Evolutionary conservation across 2,797 vertebrate genomes (phyloP).

Genomic region (Oophaga sylvatica): DNA sequence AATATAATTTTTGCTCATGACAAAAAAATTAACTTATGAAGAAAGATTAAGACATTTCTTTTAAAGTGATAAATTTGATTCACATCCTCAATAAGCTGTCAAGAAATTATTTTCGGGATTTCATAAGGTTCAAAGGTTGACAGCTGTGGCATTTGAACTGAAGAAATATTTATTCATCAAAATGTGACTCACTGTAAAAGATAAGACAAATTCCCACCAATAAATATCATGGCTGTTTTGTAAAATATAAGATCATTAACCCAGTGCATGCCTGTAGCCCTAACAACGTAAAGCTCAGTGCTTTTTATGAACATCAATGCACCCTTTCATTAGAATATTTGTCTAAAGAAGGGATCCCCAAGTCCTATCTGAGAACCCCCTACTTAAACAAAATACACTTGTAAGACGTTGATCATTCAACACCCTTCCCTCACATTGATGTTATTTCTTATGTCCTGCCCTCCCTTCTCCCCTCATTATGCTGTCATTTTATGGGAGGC

Average conservation of each 20-base stretch:
- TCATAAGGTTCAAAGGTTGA: conserved; percentile 29
- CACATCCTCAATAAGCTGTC: conserved; percentile 3
- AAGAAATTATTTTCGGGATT: conserved; percentile 13
- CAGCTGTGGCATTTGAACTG: conserved; percentile 44
- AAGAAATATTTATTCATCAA: conserved; percentile 41
- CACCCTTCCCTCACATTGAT: neutral
- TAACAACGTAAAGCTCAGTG: neutral
- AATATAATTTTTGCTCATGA: neutral
- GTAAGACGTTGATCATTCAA: neutral
- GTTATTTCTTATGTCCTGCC: too few relatives aligned
- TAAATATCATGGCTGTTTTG: conserved; percentile 25
- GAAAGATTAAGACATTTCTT: conserved; percentile 7
- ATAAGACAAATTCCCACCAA: conserved; percentile 8
- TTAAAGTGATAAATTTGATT: conserved; percentile 7
- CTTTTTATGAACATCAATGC: neutral
- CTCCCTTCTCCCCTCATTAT: too few relatives aligned
- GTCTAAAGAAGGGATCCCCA: neutral
- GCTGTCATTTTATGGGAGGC: too few relatives aligned
- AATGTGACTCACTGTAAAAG: conserved; percentile 4
- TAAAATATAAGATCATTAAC: conserved; percentile 2
- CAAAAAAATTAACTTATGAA: neutral
- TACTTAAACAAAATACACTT: neutral
- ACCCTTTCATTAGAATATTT: neutral
- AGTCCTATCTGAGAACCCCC: too few relatives aligned
- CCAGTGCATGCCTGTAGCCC: neutral